These are phyloP conservation scores for Rachycentron canadum DNA, from an alignment of 2,797 vertebrate species.

Conservation along the genomic window DNA sequence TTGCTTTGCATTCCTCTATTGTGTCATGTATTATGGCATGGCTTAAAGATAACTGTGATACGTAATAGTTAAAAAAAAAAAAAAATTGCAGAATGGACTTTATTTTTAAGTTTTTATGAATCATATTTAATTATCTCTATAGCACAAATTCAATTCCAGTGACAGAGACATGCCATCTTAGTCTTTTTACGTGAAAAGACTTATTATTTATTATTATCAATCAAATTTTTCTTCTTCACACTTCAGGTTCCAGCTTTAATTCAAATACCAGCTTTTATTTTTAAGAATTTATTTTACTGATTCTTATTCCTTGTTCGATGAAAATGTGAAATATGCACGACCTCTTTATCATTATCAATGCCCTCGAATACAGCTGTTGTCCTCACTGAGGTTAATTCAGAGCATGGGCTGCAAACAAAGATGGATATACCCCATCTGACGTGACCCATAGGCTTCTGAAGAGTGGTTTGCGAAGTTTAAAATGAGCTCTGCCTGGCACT, in stretches of 20 bases:
- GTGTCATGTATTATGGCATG: conserved; percentile 27
- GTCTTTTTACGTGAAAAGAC: neutral
- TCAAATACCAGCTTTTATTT: neutral
- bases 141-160: neutral
- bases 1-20: neutral
- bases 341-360: neutral
- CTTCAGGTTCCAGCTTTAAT: neutral
- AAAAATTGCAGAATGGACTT: neutral
- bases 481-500: too few relatives aligned
- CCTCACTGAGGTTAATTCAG: neutral
- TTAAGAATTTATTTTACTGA: neutral
- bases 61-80: neutral
- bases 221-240: neutral
- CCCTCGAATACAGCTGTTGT: neutral
- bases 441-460: too few relatives aligned
- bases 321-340: neutral
- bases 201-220: neutral
- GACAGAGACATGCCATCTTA: neutral
- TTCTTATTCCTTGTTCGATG: neutral
- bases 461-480: too few relatives aligned
- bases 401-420: too few relatives aligned
- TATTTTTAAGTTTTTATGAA: too few relatives aligned
- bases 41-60: neutral
- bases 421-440: too few relatives aligned
- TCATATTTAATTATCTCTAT: too few relatives aligned